Base-by-base conservation (phyloP, 2,888 invertebrate species). In the Choreutis nemorana region DNA sequence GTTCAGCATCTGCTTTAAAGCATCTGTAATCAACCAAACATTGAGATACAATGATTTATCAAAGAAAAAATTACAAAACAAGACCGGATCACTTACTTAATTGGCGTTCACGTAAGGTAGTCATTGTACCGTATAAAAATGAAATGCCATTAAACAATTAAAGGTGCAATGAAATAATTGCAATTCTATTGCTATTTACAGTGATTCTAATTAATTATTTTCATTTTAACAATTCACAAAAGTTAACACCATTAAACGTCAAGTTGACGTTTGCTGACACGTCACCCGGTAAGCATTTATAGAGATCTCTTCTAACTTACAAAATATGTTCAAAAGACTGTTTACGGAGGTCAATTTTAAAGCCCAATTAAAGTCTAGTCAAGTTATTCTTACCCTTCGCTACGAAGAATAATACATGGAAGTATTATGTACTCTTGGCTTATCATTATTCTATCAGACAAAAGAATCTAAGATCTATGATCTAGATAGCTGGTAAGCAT, bases 1-100 rank as follows among this genome's bases (percentile, higher is more conserved):
- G 78, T 97, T 97, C 34, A 97, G 81, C 96, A 97, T 97, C 77
- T 94, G 94, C 79, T 91, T 94, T 40, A 97, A 79, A 42, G 95
- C 94, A 83, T 85, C 94, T 95, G 72, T 35, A 82, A 82, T 43
- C 32, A 32, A 28, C 30, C 23, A 41, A 39, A 39, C 18, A 6
- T 18, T 11, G 8, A 24, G 3, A 12, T 4, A 11, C 24, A 24
- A 4, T 11, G 24, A 9, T n/a, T 5, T 7, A 23, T 5, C 8
- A 18, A 18, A 18, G 5, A 6, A 18, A n/a, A n/a, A n/a, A 21
- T 5, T n/a, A 24, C 8, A 4, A 8, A 12, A 9, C 10, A 24
- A 24, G 23, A 23, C 6, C 33, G n/a, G 16, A 27, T 7, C 13
- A 35, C 83, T 70, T 72, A 87, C 87, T 86, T 53, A 87, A 84